Evolutionary conservation across 2,113 vertebrate species (phyloP), one percentile per base, ranked within the genome.

Genomic region (Miniopterus natalensis): DNA sequence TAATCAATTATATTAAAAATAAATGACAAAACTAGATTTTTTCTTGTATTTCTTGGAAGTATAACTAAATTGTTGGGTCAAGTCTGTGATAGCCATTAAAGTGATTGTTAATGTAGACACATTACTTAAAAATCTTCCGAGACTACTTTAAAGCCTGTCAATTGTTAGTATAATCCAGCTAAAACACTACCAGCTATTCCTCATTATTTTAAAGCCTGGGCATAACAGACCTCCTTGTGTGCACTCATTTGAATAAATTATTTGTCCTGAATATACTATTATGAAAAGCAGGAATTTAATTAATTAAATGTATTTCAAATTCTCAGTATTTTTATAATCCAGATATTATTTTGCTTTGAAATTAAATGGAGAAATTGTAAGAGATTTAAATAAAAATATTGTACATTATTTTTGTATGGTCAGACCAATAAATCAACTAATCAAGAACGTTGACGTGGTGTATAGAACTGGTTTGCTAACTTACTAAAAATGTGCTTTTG

Each of bases 261-360:
- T 47, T 57, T 95, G 3, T 65, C 29, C 42, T 90, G 4, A 87
- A 57, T 55, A 61, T 45, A 74, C 4, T 71, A 15, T 73, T 47
- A 73, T 93, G 10, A 79, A 95, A 81, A 83, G 49, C 29, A 66
- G 8, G 45, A 27, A 71, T 29, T 21, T 87, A 36, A 31, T 3
- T 84, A 73, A 53, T 23, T 92, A 40, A 70, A 75, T 59, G 63
- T 77, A 65, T 73, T 91, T 1, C 4, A 81, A 74, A 59, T 92
- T 79, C 49, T 8, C 8, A 78, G 27, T 59, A 11, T 14, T 80
- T 78, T 73, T 57, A 65, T n/a, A 53, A 74, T 63, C 3, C 31
- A 87, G 31, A 45, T 59, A 45, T 21, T 65, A 63, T 61, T 84
- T 84, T 68, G 1, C 7, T 84, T 74, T 95, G 27, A 93, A 96